Percentiles rank a stretch among this genome's conserved stretches.
Conservation (phyloP, 2,888 invertebrate genomes). For the Zygogramma bicolorata region DNA sequence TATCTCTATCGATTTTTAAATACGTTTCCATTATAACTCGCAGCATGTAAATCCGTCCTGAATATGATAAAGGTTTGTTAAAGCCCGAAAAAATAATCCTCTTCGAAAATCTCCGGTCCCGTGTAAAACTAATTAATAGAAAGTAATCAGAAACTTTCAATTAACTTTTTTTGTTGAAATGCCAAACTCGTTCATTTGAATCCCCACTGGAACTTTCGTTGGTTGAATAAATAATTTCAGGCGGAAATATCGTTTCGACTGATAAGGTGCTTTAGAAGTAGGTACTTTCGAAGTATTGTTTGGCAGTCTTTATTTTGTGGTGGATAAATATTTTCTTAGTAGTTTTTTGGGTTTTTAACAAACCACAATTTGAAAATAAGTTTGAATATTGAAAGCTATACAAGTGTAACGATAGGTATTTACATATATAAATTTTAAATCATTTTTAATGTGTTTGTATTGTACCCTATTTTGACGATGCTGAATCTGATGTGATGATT, state of each 20-base stretch:
- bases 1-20: not conserved
- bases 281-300: no score
- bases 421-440: no score
- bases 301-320: no score
- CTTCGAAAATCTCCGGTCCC: not conserved
- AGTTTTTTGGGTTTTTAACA: no score
- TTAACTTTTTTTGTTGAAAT: conserved; percentile 23
- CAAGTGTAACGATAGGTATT: no score
- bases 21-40: not conserved
- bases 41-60: not conserved
- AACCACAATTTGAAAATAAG: no score
- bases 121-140: conserved; percentile 35
- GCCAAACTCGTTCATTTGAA: not conserved
- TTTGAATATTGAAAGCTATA: no score
- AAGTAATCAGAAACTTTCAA: conserved; percentile 30
- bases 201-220: not conserved
- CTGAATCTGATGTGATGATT: no score
- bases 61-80: not conserved
- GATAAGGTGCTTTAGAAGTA: no score
- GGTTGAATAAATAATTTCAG: conserved; percentile 3
- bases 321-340: no score
- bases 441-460: no score
- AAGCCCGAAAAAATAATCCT: conserved; percentile 6
- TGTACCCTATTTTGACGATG: no score
- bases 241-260: not conserved